These are phyloP conservation scores for Sebastes goodei DNA, from an alignment of 2,797 vertebrate genomes.

Conservation along the genomic window DNA sequence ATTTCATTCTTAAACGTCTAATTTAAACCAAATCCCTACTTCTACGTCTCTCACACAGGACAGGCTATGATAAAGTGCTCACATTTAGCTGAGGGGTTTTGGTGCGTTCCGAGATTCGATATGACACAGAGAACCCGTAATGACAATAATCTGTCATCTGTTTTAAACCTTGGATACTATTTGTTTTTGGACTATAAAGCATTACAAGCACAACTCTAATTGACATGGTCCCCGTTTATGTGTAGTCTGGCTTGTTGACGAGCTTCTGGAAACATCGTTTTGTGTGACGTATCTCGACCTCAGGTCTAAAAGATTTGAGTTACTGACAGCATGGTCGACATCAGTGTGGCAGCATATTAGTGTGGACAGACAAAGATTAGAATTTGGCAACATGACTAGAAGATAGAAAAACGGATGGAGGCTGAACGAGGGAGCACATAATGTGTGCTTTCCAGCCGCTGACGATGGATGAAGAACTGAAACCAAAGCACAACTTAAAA, in stretches of 20 bases:
- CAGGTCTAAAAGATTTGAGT: not conserved
- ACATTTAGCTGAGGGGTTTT: conserved; percentile 13
- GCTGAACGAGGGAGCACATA: conserved; percentile 8
- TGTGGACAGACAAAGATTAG: conserved; percentile 7
- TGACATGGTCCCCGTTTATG: conserved; percentile 81
- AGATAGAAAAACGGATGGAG: conserved; percentile 3
- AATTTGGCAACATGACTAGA: conserved; percentile 68
- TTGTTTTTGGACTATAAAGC: conserved; percentile 44
- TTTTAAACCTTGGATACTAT: conserved; percentile 43
- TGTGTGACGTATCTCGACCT: not conserved
- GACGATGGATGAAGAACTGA: conserved; percentile 3
- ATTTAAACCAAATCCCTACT: conserved; percentile 13
- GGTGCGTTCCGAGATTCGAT: conserved; percentile 9
- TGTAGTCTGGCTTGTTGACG: conserved; percentile 57
- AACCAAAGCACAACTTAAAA: conserved; percentile 31
- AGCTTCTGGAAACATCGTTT: conserved; percentile 9
- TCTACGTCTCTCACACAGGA: conserved; percentile 20
- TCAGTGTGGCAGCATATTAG: conserved; percentile 35
- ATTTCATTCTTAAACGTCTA: conserved; percentile 2
- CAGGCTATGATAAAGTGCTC: conserved; percentile 70
- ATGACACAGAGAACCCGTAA: conserved; percentile 57
- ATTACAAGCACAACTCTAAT: conserved; percentile 41
- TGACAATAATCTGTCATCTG: conserved; percentile 16
- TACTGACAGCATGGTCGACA: not conserved
- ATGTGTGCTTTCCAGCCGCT: not conserved